Base-by-base conservation (phyloP, 2,797 vertebrate species). In the Myotis vivesi region DNA sequence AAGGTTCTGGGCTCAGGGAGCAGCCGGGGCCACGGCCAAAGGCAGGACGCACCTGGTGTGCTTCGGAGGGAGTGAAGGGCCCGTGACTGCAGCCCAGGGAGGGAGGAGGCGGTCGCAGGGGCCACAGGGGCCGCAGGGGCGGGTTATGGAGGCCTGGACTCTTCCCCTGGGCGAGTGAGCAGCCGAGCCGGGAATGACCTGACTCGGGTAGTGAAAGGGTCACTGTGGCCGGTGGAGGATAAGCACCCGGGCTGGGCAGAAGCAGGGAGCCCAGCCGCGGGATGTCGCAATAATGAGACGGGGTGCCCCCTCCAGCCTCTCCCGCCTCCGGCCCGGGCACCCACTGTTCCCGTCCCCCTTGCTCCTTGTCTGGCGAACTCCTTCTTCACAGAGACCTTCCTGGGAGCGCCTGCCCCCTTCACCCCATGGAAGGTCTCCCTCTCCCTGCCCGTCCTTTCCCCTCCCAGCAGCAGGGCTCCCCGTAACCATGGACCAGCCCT, bases 231-330 rank as follows among this genome's bases (percentile, higher is more conserved):
- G 64, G 55, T 33, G 36, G 16, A 25, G 51, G 57, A 9, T 2
- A 46, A 38, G 38, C 3, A 12, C 11, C 16, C 9, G 6, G 33
- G 2, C 0, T 0, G n/a, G 33, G 71, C 8, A 0, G 76, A 51
- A 72, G 36, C 23, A 16, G 71, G 72, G 38, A 51, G 51, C 16
- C 11, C 3, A 0, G 0, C 25, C 11, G 0, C 3, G 41, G 28
- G 12, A 22, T 10, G 19, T 19, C 36, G 57, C 46, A n/a, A 28
- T 19, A 25, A 44, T 33, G 51, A 72, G 38, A 57, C 59, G 3
- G 49, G 71, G 38, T 20, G 41, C 62, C 38, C 5, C 41, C 23
- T 8, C 59, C 9, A 2, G 12, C 22, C 33, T 49, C 44, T 20
- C 57, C 80, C 46, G 30, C 51, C 68, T 79, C 76, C 9, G 72